Conservation (phyloP, 2,797 vertebrate species). For the Corythornis leucogaster region DNA sequence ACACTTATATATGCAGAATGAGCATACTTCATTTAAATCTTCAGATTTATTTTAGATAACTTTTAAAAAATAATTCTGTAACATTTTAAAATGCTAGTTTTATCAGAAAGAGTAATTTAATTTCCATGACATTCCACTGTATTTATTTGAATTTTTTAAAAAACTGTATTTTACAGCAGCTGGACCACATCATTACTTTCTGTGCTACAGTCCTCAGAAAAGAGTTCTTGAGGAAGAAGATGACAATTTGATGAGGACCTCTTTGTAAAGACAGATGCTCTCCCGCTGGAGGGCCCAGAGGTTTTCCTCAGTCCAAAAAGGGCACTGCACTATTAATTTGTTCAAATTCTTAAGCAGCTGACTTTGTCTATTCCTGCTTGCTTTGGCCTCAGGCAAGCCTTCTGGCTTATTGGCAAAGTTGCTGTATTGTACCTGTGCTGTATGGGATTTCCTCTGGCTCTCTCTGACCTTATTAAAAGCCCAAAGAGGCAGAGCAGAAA, state of each 20-base stretch:
- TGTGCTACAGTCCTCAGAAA: background rate
- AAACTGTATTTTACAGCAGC: background rate
- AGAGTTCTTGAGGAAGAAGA: background rate
- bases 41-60: background rate
- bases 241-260: background rate
- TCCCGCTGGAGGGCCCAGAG: background rate
- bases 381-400: constrained; percentile 28
- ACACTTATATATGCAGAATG: background rate
- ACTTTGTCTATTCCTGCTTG: background rate
- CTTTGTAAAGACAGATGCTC: background rate
- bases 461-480: constrained; percentile 29
- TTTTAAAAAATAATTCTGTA: background rate
- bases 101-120: background rate
- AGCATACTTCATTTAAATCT: background rate
- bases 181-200: background rate
- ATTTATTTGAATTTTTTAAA: background rate
- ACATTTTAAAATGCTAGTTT: background rate
- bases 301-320: background rate
- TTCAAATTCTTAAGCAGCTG: constrained; percentile 16
- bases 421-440: background rate
- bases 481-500: constrained; percentile 25
- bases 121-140: background rate
- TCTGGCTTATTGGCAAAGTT: constrained; percentile 1
- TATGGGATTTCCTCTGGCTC: constrained; percentile 45
- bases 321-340: background rate